Base-by-base conservation (phyloP, 2,797 vertebrate species). In the Poeciliopsis gracilis region DNA sequence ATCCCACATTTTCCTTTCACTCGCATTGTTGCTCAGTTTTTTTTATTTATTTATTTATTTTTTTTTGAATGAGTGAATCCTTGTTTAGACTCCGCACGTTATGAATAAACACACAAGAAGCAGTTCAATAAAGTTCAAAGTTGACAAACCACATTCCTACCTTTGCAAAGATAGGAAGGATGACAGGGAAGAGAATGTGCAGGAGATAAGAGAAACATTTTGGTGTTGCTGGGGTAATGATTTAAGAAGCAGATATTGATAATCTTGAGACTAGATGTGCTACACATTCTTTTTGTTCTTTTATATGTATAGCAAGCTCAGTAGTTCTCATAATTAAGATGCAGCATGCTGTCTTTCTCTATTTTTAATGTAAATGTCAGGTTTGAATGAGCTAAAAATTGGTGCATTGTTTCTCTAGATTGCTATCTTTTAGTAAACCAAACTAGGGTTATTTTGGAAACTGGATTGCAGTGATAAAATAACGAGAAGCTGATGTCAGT, bases 61-160 rank as follows among this genome's bases (percentile, higher is more conserved):
- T 18, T 49, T 18, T 46, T 15, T 47, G 15, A 51, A 51, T 51
- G 10, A 76, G 13, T 13, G 6, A 30, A 69, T 20, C 30, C 46
- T 49, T 25, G 1, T 70, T 80, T 71, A 63, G 20, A 55, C 11
- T 6, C 12, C n/a, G 30, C 36, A 69, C 11, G 8, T 47, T 12
- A 20, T 59, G 38, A 67, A 75, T 10, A 70, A 69, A 41, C 12
- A 7, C 66, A 75, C 8, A 5, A 25, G 38, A 71, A 51, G 38
- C 61, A 16, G 13, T 66, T 46, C 28, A 47, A 33, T 75, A 63
- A 16, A 66, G 47, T 81, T 77, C 23, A 36, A 69, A 69, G 66
- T 15, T 69, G 41, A 69, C 66, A 69, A 69, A 45, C 41, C 5
- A 6, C 66, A 43, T 69, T 69, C 25, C 66, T n/a, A 43, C 23